A percentile compares a stretch with the other conserved stretches of the same genome.
Evolutionary conservation across 1,140 invertebrate species (phyloP).

Genomic region (Cepaea nemoralis): DNA sequence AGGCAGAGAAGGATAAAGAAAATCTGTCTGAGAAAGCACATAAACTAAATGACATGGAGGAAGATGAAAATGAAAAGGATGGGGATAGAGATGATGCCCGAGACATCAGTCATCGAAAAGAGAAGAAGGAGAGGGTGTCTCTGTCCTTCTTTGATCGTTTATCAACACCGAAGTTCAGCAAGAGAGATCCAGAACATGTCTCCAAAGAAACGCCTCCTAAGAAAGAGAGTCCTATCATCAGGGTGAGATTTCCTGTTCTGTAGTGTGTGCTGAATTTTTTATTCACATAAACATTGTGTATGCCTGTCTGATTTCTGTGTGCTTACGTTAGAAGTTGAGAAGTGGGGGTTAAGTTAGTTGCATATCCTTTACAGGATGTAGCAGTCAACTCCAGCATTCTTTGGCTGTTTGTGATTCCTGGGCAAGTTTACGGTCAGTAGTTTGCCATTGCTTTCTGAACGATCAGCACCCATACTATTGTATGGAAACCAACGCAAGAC

Average conservation of each 20-base stretch:
- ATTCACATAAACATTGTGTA: background rate
- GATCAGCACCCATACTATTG: too few relatives aligned
- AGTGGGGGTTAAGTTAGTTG: too few relatives aligned
- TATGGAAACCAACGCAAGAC: too few relatives aligned
- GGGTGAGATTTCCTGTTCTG: slow-evolving; percentile 32
- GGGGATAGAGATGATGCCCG: slow-evolving; percentile 41
- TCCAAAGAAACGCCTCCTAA: slow-evolving; percentile 31
- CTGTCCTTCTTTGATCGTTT: slow-evolving; percentile 40
- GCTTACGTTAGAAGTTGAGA: too few relatives aligned
- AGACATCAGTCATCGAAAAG: slow-evolving; percentile 2
- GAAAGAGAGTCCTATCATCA: slow-evolving; percentile 29
- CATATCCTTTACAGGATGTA: too few relatives aligned
- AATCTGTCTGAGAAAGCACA: background rate
- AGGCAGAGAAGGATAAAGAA: slow-evolving; percentile 34
- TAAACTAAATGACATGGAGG: slow-evolving; percentile 41
- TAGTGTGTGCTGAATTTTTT: background rate
- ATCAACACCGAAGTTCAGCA: slow-evolving; percentile 41
- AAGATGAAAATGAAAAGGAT: slow-evolving; percentile 54
- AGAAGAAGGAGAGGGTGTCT: slow-evolving; percentile 21
- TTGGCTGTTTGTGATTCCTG: too few relatives aligned
- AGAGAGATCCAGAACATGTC: slow-evolving; percentile 6
- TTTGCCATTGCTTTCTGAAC: too few relatives aligned
- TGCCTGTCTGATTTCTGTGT: too few relatives aligned
- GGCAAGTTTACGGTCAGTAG: too few relatives aligned
- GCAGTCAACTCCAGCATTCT: too few relatives aligned